Base-by-base conservation (phyloP, 1,140 invertebrate genomes). In the Lordiphosa collinella region DNA sequence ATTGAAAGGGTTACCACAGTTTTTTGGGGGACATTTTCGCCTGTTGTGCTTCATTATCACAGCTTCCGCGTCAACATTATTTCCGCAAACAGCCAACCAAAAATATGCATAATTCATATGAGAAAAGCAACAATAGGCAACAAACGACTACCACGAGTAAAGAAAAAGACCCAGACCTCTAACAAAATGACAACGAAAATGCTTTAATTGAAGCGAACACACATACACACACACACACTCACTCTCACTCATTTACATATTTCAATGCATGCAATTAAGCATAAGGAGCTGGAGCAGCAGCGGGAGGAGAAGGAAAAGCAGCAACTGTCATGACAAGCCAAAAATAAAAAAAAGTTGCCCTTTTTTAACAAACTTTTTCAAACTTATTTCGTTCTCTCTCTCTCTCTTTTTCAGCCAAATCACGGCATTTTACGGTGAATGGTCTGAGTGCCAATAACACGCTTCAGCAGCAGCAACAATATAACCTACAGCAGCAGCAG, bases 51-150 rank as follows among this genome's bases (percentile, higher is more conserved):
- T 85, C 79, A 87, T 87, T 87, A 87, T 87, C 67, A 72, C 84
- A 87, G 85, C 84, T 87, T 85, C 75, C 78, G 74, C 75, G 72
- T 87, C 85, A 79, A 74, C 79, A 80, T 80, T 64, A 84, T 85
- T 87, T 87, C 74, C 84, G 71, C 38, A 68, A 60, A 73, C 25
- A 29, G 25, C 13, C 58, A 56, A 40, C 57, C 54, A 54, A 46
- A 67, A 34, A 36, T 73, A 86, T 86, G 82, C 82, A 86, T 86
- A 86, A 86, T 86, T 86, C 82, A 86, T 86, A 86, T 86, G 82
- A 86, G 82, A 86, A 86, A 65, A 64, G 76, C 65, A 82, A 86
- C 82, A 86, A 86, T 86, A 73, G 82, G 82, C 78, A 68, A 57
- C 72, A 52, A 66, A 29, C 46, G 52, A 51, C 63, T 22, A 22